Conservation (phyloP, 2,888 invertebrate species). For the Frankliniella intonsa region DNA sequence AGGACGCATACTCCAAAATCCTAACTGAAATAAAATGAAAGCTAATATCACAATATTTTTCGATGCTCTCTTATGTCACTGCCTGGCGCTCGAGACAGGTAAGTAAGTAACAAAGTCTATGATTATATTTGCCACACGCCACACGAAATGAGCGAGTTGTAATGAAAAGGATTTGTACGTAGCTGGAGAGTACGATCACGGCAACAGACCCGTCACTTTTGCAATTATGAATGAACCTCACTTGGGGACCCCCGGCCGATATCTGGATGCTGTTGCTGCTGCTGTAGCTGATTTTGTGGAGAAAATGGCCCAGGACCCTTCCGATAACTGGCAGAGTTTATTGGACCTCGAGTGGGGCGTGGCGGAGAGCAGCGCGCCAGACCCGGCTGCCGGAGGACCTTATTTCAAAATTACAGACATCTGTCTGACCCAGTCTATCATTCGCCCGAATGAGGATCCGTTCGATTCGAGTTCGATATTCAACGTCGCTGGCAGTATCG, state of each 20-base stretch:
- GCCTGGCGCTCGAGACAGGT: too few species aligned
- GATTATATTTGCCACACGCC: not conserved
- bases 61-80: too few species aligned
- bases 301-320: not conserved
- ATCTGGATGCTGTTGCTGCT: not conserved
- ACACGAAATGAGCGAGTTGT: not conserved
- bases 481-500: too few species aligned
- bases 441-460: not conserved
- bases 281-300: too few species aligned
- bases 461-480: too few species aligned
- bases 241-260: not conserved
- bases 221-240: not conserved
- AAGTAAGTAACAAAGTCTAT: not conserved
- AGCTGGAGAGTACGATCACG: too few species aligned
- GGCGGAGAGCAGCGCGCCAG: too few species aligned
- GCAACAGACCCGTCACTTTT: not conserved
- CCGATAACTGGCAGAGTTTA: not conserved
- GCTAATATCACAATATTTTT: too few species aligned
- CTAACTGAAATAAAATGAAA: too few species aligned
- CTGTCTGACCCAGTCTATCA: slow-evolving; percentile 5
- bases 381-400: not conserved
- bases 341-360: not conserved
- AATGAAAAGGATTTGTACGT: not conserved
- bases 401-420: not conserved
- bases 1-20: too few species aligned